Evolutionary conservation across 1,140 invertebrate genomes (phyloP), one percentile per base, ranked within the genome.

Genomic region (Ditylenchus dipsaci): DNA sequence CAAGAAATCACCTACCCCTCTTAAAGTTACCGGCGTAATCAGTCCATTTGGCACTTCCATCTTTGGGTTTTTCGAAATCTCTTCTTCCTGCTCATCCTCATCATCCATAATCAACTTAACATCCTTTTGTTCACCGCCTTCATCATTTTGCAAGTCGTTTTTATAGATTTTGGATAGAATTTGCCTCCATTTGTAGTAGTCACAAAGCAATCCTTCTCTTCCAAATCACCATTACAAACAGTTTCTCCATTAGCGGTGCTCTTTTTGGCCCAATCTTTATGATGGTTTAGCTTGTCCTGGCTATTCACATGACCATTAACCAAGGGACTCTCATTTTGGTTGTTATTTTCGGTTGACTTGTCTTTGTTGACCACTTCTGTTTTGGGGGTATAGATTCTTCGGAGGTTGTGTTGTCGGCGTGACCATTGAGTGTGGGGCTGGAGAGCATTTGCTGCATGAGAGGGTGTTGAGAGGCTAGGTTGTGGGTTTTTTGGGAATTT

Each of bases 371-470:
- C 33, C 33, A 11, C 11, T 38, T 38, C 11, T 38, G 33, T 38
- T n/a, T n/a, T n/a, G n/a, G n/a, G n/a, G n/a, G n/a, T n/a, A n/a
- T n/a, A n/a, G n/a, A n/a, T 38, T 21, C 59, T 38, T 61, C 17
- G 29, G 59, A 61, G 47, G 59, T 45, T 5, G n/a, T 27, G 11
- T 38, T 38, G 49, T 53, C 49, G 3, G 49, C n/a, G 15, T 7
- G 49, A 7, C 49, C 49, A 53, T 45, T 38, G n/a, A 33, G 47
- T 1, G 61, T 5, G 21, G 64, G n/a, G 23, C 29, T 29, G 15
- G 43, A 59, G 17, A 67, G 57, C 5, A 67, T 67, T 30, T 67
- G 33, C 29, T 67, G 65, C 65, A 67, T 67, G 7, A 67, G 15
- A 23, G 65, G 65, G 49, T 67, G 47, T 17, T 61, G 29, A 0